Evolutionary conservation across 2,888 invertebrate genomes (phyloP).

Genomic region (Teinopalpus imperialis): DNA sequence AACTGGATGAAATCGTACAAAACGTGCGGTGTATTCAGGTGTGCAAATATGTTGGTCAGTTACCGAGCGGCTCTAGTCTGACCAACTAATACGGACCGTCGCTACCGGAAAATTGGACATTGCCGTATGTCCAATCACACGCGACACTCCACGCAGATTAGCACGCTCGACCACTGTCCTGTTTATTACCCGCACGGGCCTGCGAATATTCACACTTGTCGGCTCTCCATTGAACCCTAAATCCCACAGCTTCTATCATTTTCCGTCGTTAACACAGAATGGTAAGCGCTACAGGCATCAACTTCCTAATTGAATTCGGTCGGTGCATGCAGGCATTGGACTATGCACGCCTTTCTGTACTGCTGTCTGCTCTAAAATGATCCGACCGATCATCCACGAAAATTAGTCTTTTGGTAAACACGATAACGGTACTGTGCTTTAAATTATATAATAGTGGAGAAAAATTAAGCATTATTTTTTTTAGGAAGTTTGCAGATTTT

Average conservation of each 20-base stretch:
- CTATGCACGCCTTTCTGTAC: constrained; percentile 59
- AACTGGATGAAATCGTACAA: constrained; percentile 13
- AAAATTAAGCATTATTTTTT: too few species aligned
- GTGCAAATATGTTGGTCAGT: constrained; percentile 53
- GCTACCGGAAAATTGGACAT: constrained; percentile 79
- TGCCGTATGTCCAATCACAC: constrained; percentile 76
- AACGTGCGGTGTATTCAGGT: constrained; percentile 32
- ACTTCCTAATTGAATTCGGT: constrained; percentile 45
- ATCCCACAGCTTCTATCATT: constrained; percentile 39
- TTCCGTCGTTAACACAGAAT: constrained; percentile 51
- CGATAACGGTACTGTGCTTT: constrained; percentile 17
- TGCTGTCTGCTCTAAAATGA: constrained; percentile 60
- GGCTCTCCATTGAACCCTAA: constrained; percentile 62
- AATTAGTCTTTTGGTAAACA: constrained; percentile 39
- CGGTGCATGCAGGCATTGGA: constrained; percentile 53
- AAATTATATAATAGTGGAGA: too few species aligned
- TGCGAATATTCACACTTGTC: constrained; percentile 58
- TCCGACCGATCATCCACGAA: constrained; percentile 53
- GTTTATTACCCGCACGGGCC: constrained; percentile 44
- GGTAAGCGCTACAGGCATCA: constrained; percentile 48
- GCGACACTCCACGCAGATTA: constrained; percentile 80
- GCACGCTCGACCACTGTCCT: constrained; percentile 67
- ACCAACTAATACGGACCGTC: constrained; percentile 60
- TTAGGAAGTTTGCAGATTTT: too few species aligned
- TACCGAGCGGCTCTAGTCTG: constrained; percentile 59